Percentiles rank a stretch among this genome's conserved stretches.
Evolutionary conservation across 2,113 vertebrate species (phyloP).

Genomic region (Notothenia rossii): DNA sequence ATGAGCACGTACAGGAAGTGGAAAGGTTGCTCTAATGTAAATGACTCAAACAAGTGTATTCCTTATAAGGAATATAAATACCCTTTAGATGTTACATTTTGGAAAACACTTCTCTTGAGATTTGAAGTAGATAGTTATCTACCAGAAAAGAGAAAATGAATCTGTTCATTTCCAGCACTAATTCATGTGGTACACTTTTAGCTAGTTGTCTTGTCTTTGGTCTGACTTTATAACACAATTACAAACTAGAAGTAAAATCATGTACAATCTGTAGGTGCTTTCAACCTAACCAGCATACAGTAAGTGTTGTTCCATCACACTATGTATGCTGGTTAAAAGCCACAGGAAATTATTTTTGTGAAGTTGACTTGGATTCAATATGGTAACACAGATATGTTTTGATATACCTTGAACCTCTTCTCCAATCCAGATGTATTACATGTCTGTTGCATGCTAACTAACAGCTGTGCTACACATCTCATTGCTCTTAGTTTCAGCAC

Average conservation of each 20-base stretch:
- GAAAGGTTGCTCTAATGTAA: constrained; percentile 9
- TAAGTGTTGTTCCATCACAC: background rate
- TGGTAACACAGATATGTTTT: background rate
- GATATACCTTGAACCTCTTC: background rate
- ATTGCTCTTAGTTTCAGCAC: constrained; percentile 5
- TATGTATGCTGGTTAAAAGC: background rate
- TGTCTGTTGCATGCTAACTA: background rate
- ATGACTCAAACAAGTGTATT: background rate
- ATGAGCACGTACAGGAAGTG: constrained; percentile 10
- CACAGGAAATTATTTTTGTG: background rate
- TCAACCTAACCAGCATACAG: background rate
- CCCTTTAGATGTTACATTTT: background rate
- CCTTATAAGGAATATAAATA: no score
- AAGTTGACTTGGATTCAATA: background rate
- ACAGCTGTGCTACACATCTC: constrained; percentile 17
- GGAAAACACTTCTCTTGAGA: background rate
- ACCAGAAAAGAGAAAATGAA: background rate
- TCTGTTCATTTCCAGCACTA: background rate
- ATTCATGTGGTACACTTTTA: background rate
- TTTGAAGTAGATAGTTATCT: no score
- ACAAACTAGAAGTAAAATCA: background rate
- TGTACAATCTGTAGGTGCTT: background rate
- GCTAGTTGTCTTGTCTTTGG: constrained; percentile 23
- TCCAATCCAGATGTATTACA: background rate
- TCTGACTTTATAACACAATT: constrained; percentile 14